Base-by-base conservation (phyloP, 2,888 invertebrate genomes). In the Suillia variegata region DNA sequence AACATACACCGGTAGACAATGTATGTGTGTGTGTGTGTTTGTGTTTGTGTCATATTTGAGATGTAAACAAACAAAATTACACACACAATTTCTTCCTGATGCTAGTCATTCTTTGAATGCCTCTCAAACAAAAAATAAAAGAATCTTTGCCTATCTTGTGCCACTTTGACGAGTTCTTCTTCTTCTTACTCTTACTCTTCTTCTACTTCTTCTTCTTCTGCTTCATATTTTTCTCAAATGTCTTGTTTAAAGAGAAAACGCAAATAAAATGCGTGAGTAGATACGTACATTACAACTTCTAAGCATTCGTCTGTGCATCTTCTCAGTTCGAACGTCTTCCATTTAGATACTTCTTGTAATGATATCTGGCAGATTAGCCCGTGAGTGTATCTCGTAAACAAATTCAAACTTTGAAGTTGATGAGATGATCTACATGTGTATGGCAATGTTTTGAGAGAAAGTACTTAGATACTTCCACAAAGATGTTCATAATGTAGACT, bases 181-280 rank as follows among this genome's bases (percentile, higher is more conserved):
- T 12, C 31, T 31, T 31, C 31, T 12, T 31, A 8, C 31, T 6
- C 31, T 12, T 12, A 8, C 31, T 31, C 31, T 31, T 12, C 31
- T 12, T 31, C 6, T 31, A 6, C 31, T 6, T 31, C 31, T 12
- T 31, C 12, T 8, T 6, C 31, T 6, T 31, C 31, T 31, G 12
- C 12, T 31, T 31, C 31, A 31, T 12, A 8, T 31, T 31, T 31
- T 31, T 6, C 12, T n/a, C n/a, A n/a, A n/a, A n/a, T n/a, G n/a
- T n/a, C n/a, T n/a, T n/a, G n/a, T n/a, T n/a, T n/a, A n/a, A 10
- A 33, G 33, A 33, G 52, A 52, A 51, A 34, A 52, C 18, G 52
- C 52, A 52, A 52, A 52, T 52, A 52, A 34, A 45, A 34, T 52
- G 52, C 52, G 52, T 52, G 52, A 52, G 34, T n/a, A n/a, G n/a